Conservation (phyloP, 2,888 invertebrate genomes). For the Ypsolopha scabrella region DNA sequence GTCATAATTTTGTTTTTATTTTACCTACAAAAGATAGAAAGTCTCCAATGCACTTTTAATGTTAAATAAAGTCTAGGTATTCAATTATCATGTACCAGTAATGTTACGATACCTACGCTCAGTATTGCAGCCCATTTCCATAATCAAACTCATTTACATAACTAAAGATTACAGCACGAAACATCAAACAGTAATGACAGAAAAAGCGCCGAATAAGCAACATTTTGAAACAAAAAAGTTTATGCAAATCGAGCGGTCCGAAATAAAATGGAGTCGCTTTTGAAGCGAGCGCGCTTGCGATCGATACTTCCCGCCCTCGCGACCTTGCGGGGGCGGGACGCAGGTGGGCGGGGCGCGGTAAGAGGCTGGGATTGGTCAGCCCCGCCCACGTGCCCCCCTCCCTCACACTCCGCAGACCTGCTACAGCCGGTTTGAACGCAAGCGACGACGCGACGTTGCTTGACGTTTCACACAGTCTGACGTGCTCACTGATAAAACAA, state of each 20-base stretch:
- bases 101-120: too few species aligned
- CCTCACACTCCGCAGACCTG: slow-evolving; percentile 22
- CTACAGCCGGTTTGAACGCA: slow-evolving; percentile 13
- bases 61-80: neutral
- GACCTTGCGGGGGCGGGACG: slow-evolving; percentile 57
- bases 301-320: slow-evolving; percentile 52
- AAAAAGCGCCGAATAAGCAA: slow-evolving; percentile 24
- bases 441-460: slow-evolving; percentile 11
- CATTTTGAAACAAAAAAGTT: slow-evolving; percentile 58
- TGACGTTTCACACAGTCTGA: slow-evolving; percentile 9
- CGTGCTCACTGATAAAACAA: slow-evolving; percentile 19
- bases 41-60: too few species aligned
- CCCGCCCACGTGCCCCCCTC: slow-evolving; percentile 31
- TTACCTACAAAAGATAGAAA: too few species aligned
- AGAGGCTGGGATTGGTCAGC: slow-evolving; percentile 54
- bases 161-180: neutral
- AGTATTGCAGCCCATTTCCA: too few species aligned
- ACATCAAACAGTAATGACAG: neutral
- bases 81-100: neutral
- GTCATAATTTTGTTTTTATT: too few species aligned
- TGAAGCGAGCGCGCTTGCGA: slow-evolving; percentile 49
- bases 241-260: slow-evolving; percentile 63
- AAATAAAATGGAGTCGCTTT: slow-evolving; percentile 65
- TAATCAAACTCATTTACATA: neutral
- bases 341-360: slow-evolving; percentile 48